Base-by-base conservation (phyloP, 1,140 invertebrate genomes). In the Lethrus apterus region DNA sequence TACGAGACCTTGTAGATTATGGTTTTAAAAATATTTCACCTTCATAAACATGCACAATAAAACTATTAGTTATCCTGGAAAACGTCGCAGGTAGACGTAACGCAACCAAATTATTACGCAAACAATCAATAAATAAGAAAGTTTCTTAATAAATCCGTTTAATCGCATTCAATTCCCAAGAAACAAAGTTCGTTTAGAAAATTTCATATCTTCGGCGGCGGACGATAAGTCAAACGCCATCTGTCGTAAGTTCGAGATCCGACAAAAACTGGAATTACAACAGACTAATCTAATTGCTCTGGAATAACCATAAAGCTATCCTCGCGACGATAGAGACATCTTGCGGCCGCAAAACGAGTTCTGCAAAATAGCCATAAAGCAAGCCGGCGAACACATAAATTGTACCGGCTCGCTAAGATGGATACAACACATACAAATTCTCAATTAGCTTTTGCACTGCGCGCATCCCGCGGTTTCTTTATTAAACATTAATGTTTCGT, bases 251-350 rank as follows among this genome's bases (percentile, higher is more conserved):
- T 54, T 50, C 50, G 46, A 50, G 50, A 51, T 53, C 54, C 38
- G 47, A 44, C 57, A 59, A 62, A 58, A 61, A 61, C 59, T 55
- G 46, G 57, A 60, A 59, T 56, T 60, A 60, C 57, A 57, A 59
- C 58, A 56, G 59, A 58, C 56, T 58, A 62, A 63, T 63, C 57
- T 63, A 63, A 63, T 63, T 63, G 61, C 61, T 52, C 44, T 43
- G 54, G 54, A 57, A 59, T 59, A 57, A 57, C 58, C 60, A 62
- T 62, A 62, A 62, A 62, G 57, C 50, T 57, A 58, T 57, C 58
- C 57, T 54, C 52, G 46, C 47, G 60, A 60, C 56, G 61, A 63
- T 63, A 60, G 59, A 63, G 61, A 63, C 61, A 63, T 63, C 61
- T 63, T 62, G 59, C 53, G 61, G 61, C 52, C 56, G 48, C 44